Base-by-base conservation (phyloP, 2,888 invertebrate genomes). In the Torymus aiolomorphi region DNA sequence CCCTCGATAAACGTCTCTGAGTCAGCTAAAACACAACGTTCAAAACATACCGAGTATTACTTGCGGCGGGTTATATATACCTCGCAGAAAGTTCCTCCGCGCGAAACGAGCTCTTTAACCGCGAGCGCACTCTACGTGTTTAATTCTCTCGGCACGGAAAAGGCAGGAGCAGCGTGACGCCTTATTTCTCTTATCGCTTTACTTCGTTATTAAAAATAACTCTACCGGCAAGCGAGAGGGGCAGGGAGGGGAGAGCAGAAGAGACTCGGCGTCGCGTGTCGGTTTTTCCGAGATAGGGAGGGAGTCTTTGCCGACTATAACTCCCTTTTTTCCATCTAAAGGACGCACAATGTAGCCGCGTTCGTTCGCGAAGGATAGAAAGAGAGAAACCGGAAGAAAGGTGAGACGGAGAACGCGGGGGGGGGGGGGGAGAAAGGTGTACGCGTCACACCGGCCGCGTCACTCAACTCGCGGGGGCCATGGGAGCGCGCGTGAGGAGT, bases 381-480 rank as follows among this genome's bases (percentile, higher is more conserved):
- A 67, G 72, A 49, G 80, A 66, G 80, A 42, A 20, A 20, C 18
- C 18, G 57, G 16, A 12, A 31, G 57, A 31, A 31, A 71, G 13
- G 59, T 18, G 59, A 2, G 51, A 20, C 31, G 14, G 54, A 10
- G 56, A 24, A 18, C n/a, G 11, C 12, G 42, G 42, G 42, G 42
- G 8, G 42, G 42, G 8, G 42, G 8, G 8, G 59, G 78, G 83
- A 82, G 85, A 83, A 84, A 82, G 84, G 83, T 86, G 85, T 87
- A 88, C 87, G 88, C 88, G 88, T 89, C 88, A 88, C 87, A 88
- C 86, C 87, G 86, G 86, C 84, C 88, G 85, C 87, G 88, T 88
- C 89, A 88, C 87, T 88, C 88, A 88, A 88, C 86, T 87, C 86
- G 70, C 80, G 83, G 84, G 84, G 82, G 75, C 83, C 78, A 80